Evolutionary conservation across 2,888 invertebrate genomes (phyloP).

Genomic region (Chydorus sphaericus): DNA sequence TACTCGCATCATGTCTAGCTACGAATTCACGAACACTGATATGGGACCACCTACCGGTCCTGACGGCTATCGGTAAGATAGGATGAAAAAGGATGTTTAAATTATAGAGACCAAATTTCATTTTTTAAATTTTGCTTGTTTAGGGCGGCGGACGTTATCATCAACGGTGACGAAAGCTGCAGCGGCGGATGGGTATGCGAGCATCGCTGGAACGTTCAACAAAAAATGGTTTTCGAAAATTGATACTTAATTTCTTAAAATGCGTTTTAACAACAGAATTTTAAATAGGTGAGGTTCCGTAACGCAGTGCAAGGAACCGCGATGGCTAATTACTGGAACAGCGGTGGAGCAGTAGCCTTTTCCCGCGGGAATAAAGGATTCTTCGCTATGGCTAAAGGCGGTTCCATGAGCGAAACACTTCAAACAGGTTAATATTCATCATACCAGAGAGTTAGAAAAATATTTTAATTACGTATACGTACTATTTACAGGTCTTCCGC

Average conservation of each 20-base stretch:
- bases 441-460: background rate
- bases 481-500: conserved; percentile 42
- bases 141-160: conserved; percentile 28
- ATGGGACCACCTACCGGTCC: conserved; percentile 13
- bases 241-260: background rate
- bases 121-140: background rate
- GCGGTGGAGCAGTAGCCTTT: conserved; percentile 18
- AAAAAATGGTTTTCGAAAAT: conserved; percentile 14
- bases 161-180: conserved; percentile 28
- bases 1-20: conserved; percentile 36
- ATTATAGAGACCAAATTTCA: background rate
- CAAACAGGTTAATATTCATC: conserved; percentile 9
- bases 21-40: conserved; percentile 23
- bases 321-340: conserved; percentile 18
- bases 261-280: background rate
- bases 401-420: background rate
- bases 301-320: conserved; percentile 19
- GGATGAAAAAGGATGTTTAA: background rate
- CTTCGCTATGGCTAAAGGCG: conserved; percentile 19
- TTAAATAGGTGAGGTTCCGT: conserved; percentile 30
- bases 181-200: conserved; percentile 32
- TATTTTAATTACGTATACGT: conserved; percentile 42
- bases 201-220: conserved; percentile 25
- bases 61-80: conserved; percentile 1
- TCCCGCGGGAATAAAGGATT: conserved; percentile 20